A percentile compares a stretch with the other conserved stretches of the same genome.
phyloP scores from a whole-genome alignment of 2,113 vertebrate genomes.

The Hassar affinis region DNA sequence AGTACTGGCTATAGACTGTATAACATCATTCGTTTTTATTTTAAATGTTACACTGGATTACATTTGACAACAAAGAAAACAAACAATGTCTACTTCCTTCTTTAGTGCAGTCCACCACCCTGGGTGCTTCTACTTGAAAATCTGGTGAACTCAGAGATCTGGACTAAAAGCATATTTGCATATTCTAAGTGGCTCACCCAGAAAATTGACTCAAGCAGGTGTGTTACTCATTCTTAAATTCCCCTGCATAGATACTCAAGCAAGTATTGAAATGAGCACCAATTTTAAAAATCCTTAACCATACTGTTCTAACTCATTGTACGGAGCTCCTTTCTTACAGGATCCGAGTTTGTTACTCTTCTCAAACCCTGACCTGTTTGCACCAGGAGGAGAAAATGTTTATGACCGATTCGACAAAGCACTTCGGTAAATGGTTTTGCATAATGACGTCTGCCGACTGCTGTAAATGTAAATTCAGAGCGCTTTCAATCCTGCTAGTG shows the following conservation, averaged over 20 bases:
- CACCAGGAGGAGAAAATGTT: neutral
- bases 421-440: neutral
- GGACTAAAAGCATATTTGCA: neutral
- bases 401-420: neutral
- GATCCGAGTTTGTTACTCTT: too few species aligned
- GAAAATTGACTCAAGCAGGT: neutral
- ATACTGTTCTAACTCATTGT: neutral
- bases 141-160: neutral
- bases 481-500: neutral
- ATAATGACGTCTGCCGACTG: neutral
- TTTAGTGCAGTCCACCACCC: too few species aligned
- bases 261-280: neutral
- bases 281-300: neutral
- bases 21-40: too few species aligned
- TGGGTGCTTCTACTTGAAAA: neutral
- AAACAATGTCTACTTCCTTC: neutral
- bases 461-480: neutral
- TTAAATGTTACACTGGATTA: neutral
- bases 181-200: neutral
- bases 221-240: neutral
- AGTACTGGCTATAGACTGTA: too few species aligned
- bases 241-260: neutral
- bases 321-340: neutral
- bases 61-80: neutral
- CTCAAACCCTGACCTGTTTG: neutral